Conservation (phyloP, 2,888 invertebrate genomes). For the Autographa pulchrina region DNA sequence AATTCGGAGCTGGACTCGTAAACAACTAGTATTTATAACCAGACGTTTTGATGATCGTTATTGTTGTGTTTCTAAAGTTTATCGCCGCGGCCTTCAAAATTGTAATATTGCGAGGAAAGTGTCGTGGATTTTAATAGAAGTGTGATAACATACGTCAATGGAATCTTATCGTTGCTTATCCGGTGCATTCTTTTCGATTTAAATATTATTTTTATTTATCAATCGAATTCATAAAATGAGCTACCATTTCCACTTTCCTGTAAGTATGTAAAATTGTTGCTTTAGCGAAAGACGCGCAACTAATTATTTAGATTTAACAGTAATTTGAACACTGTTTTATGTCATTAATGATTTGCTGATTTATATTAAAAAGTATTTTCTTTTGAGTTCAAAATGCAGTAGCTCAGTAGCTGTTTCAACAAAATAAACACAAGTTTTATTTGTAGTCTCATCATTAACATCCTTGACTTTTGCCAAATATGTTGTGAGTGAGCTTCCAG, state of each 20-base stretch:
- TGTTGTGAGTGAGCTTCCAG: background rate
- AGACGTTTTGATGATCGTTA: conserved; percentile 63
- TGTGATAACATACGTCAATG: conserved; percentile 14
- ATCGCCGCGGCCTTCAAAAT: conserved; percentile 54
- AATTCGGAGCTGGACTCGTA: conserved; percentile 56
- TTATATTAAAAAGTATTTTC: background rate
- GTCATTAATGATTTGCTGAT: background rate
- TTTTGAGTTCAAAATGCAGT: background rate
- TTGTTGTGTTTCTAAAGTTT: conserved; percentile 59
- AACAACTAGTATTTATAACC: conserved; percentile 64
- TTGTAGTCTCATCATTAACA: background rate
- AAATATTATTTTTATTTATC: background rate
- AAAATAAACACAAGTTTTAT: background rate
- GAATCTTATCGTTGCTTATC: background rate
- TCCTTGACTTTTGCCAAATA: conserved; percentile 2
- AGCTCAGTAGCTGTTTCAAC: background rate
- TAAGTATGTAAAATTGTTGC: no score
- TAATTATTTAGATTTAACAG: background rate
- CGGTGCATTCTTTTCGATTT: background rate
- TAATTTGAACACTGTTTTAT: background rate
- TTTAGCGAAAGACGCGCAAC: background rate
- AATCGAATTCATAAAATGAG: background rate
- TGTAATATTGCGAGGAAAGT: conserved; percentile 25
- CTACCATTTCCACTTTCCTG: no score
- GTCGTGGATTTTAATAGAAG: conserved; percentile 23